A percentile compares a stretch with the other conserved stretches of the same genome.
Evolutionary conservation across 2,888 invertebrate genomes (phyloP).

Genomic region (Diplazon laetatorius): DNA sequence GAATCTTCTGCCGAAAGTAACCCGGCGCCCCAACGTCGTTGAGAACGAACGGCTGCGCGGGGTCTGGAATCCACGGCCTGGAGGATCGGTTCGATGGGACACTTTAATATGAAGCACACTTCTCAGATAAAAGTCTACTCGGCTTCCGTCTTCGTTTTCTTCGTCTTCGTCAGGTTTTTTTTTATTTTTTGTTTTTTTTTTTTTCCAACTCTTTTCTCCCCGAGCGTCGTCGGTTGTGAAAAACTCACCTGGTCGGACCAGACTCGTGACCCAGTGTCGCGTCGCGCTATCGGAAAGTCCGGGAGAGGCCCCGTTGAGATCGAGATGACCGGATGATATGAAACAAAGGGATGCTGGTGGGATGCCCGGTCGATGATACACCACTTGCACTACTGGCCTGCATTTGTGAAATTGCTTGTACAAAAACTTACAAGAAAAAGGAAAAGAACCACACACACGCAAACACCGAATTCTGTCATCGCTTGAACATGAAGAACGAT

Average conservation of each 20-base stretch:
- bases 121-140: slow-evolving; percentile 46
- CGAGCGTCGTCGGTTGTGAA: no score
- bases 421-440: background rate
- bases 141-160: slow-evolving; percentile 21
- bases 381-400: slow-evolving; percentile 6
- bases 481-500: no score
- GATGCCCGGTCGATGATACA: slow-evolving; percentile 42
- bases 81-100: slow-evolving; percentile 42
- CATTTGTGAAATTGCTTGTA: background rate
- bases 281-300: slow-evolving; percentile 55
- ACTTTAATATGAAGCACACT: slow-evolving; percentile 63
- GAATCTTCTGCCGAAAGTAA: slow-evolving; percentile 5
- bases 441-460: no score
- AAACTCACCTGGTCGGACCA: slow-evolving; percentile 30
- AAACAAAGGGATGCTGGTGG: slow-evolving; percentile 55
- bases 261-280: slow-evolving; percentile 46
- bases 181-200: slow-evolving; percentile 1
- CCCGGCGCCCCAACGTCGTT: slow-evolving; percentile 22
- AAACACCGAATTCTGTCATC: background rate
- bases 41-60: slow-evolving; percentile 21
- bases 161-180: slow-evolving; percentile 3
- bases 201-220: slow-evolving; percentile 31
- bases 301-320: slow-evolving; percentile 39
- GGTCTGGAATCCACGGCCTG: background rate
- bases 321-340: slow-evolving; percentile 57